Percentiles rank a stretch among this genome's conserved stretches.
These are phyloP conservation scores for Lagorchestes hirsutus DNA, from an alignment of 2,797 vertebrate genomes.

Conservation along the genomic window DNA sequence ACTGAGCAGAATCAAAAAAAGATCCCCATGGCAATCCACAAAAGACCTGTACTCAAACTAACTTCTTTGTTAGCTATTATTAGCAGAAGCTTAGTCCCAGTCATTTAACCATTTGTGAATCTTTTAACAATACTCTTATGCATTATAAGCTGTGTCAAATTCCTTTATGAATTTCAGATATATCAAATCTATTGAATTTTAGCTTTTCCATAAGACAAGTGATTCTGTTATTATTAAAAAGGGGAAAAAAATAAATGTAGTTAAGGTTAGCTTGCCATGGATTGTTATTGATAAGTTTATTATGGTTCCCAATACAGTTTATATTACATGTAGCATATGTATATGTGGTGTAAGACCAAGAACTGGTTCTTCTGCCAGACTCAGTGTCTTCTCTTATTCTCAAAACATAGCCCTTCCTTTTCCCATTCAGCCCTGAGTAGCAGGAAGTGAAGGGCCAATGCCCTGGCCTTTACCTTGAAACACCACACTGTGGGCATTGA, in stretches of 20 bases:
- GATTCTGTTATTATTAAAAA: background rate
- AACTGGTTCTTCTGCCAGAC: no score
- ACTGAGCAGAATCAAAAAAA: background rate
- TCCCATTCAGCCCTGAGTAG: background rate
- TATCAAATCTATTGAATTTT: background rate
- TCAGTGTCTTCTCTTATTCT: background rate
- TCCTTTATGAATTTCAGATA: background rate
- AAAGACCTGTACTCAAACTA: background rate
- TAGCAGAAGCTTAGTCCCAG: no score
- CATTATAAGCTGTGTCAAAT: background rate
- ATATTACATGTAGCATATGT: background rate
- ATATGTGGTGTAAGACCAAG: background rate
- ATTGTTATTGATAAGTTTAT: background rate
- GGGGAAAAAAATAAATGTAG: background rate
- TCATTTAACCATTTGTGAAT: background rate
- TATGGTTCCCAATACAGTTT: background rate
- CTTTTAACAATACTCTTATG: background rate
- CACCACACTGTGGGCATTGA: background rate
- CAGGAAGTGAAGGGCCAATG: background rate
- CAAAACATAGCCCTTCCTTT: background rate
- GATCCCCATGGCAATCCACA: background rate
- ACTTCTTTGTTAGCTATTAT: background rate
- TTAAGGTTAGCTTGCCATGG: background rate
- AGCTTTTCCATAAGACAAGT: background rate
- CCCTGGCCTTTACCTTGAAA: background rate